Evolutionary conservation across 2,113 vertebrate genomes (phyloP), one percentile per base, ranked within the genome.

Genomic region (Myotis davidii): DNA sequence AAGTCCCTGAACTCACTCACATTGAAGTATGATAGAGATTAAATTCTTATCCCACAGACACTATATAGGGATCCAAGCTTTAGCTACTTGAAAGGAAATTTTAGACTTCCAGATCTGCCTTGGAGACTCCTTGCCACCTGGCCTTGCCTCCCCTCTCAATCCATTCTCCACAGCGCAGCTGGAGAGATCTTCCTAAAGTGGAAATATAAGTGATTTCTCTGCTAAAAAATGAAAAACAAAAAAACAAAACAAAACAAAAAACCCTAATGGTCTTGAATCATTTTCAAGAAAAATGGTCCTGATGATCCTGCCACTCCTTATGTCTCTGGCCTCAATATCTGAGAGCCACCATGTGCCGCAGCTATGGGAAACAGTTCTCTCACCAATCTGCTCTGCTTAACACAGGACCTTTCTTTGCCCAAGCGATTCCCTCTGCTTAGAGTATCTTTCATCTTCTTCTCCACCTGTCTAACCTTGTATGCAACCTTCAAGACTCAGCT

Each of bases 321-420:
- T 3, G 14, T 21, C 64, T 79, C 18, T 50, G 65, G 37, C 14
- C 56, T 84, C 45, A 42, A 42, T 6, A 42, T 6, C 72, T 9
- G 27, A 32, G 45, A 54, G 25, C 8, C 0, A 23, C 3, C 42
- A 9, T 5, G 32, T 0, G 20, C 34, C 70, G 18, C 2, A 17
- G n/a, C 56, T 23, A 5, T 0, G 21, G 50, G 52, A 14, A 52
- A 39, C 14, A 7, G 2, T 17, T 42, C 17, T 56, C 76, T 13
- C 83, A 25, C 12, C 10, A 61, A 29, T 5, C 6, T 52, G n/a
- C 27, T 76, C 42, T 10, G 0, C 29, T 45, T 17, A 77, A 27
- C 76, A 16, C 61, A 42, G 90, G 42, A 67, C 21, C 52, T 84
- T 72, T 90, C 59, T 90, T 67, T 78, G 69, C 10, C 56, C 10